Evolutionary conservation across 2,113 vertebrate species (phyloP), one percentile per base, ranked within the genome.

Genomic region (Opisthocomus hoazin): DNA sequence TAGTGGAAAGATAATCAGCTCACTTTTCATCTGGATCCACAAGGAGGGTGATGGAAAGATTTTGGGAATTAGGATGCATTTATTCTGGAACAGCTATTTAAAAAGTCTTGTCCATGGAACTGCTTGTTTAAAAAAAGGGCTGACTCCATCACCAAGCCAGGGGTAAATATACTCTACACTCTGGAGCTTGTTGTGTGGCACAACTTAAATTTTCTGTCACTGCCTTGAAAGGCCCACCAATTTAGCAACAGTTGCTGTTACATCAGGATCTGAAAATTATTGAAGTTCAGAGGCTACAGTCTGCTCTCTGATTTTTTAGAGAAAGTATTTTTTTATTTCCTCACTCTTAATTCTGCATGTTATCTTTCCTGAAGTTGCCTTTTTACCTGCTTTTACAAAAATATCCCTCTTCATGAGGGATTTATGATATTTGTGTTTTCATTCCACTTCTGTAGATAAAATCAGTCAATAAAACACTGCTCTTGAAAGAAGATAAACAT

Each of bases 21-120:
- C 1, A 0, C 4, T 9, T 45, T 21, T 29, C 23, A 3, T 34
- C 26, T 43, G 27, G 12, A 50, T 12, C 24, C 8, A 1, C 1
- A 0, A 21, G 36, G 9, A 48, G 18, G 16, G 10, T 0, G 1
- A 16, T 18, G 46, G 57, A 37, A 58, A 50, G 39, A 4, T 2
- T 0, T 22, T 19, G 10, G 60, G 29, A 23, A 36, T 84, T 30
- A 13, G 51, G 56, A 36, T 64, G 12, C 2, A 1, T 57, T 82
- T 54, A 2, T 54, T 68, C 43, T 36, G 43, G 22, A n/a, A 29
- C 7, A 39, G 36, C 10, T 60, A 1, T 36, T 84, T 68, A 10
- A 73, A 76, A 58, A 15, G 27, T 32, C 9, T 36, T 32, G 21
- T n/a, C 43, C 13, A 5, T 29, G 45, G 66, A 57, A 60, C 3